Evolutionary conservation across 1,140 invertebrate species (phyloP).

Genomic region (Mylabris phalerata): DNA sequence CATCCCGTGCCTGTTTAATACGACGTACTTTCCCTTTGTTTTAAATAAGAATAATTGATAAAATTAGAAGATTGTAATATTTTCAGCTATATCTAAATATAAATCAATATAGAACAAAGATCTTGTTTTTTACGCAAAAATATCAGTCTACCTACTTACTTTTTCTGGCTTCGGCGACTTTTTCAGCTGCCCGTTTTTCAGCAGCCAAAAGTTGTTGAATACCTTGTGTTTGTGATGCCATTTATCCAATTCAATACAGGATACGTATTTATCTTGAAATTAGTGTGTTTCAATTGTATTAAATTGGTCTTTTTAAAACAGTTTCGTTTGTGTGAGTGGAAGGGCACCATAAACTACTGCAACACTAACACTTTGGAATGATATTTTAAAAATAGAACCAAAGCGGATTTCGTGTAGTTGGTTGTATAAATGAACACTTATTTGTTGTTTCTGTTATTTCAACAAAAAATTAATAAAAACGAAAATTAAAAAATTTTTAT

Average conservation of each 20-base stretch:
- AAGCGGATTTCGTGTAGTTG: slow-evolving; percentile 10
- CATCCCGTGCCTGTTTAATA: slow-evolving; percentile 98
- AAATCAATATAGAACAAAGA: not conserved
- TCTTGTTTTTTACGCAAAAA: not conserved
- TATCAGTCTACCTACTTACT: slow-evolving; percentile 59
- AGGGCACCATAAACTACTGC: slow-evolving; percentile 9
- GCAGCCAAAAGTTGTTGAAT: slow-evolving; percentile 96
- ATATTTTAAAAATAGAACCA: slow-evolving; percentile 21
- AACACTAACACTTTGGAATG: not conserved
- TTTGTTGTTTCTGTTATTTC: no score
- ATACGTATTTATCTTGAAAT: slow-evolving; percentile 16
- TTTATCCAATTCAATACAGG: slow-evolving; percentile 46
- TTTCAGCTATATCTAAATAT: not conserved
- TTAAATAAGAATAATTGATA: not conserved
- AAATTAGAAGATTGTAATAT: not conserved
- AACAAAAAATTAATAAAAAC: no score
- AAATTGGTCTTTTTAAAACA: slow-evolving; percentile 21
- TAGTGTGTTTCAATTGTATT: slow-evolving; percentile 25
- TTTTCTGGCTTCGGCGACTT: slow-evolving; percentile 97
- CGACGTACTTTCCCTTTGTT: slow-evolving; percentile 80
- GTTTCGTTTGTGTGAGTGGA: slow-evolving; percentile 7
- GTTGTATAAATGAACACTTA: slow-evolving; percentile 1
- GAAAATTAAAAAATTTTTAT: no score
- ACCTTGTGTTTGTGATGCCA: slow-evolving; percentile 98
- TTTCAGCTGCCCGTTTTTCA: slow-evolving; percentile 97